Conservation (phyloP, 2,797 vertebrate species). For the Fundulus diaphanus region DNA sequence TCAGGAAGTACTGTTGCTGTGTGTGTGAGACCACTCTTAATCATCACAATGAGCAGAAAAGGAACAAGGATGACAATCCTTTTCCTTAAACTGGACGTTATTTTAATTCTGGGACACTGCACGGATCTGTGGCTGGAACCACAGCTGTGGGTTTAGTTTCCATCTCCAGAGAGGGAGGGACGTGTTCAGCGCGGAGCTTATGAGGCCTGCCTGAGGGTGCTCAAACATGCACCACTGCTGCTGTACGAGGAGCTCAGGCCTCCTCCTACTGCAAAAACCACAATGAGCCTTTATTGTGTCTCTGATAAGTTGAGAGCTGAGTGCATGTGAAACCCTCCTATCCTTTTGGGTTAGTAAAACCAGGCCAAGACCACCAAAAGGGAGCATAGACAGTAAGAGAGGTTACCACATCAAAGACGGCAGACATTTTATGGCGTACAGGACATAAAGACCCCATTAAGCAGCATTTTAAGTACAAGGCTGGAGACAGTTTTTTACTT, state of each 20-base stretch:
- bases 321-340: constrained; percentile 60
- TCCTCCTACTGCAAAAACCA: constrained; percentile 52
- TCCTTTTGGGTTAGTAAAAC: constrained; percentile 35
- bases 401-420: constrained; percentile 41
- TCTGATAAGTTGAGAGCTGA: constrained; percentile 52
- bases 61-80: constrained; percentile 59
- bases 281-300: constrained; percentile 64
- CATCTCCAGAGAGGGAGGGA: constrained; percentile 45
- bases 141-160: constrained; percentile 63
- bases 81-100: constrained; percentile 59
- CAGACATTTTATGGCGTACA: constrained; percentile 36
- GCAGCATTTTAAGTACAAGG: constrained; percentile 41
- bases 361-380: neutral
- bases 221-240: constrained; percentile 37
- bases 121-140: constrained; percentile 62
- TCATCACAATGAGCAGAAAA: constrained; percentile 29
- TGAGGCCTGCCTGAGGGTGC: constrained; percentile 38
- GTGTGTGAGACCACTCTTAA: constrained; percentile 46
- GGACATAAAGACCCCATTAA: constrained; percentile 31
- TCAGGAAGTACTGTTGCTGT: constrained; percentile 3
- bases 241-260: constrained; percentile 28
- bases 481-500: constrained; percentile 43
- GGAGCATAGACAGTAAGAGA: constrained; percentile 31
- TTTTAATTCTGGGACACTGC: constrained; percentile 48
- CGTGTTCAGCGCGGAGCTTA: constrained; percentile 35